Base-by-base conservation (phyloP, 1,140 invertebrate species). In the Bombus confusus region DNA sequence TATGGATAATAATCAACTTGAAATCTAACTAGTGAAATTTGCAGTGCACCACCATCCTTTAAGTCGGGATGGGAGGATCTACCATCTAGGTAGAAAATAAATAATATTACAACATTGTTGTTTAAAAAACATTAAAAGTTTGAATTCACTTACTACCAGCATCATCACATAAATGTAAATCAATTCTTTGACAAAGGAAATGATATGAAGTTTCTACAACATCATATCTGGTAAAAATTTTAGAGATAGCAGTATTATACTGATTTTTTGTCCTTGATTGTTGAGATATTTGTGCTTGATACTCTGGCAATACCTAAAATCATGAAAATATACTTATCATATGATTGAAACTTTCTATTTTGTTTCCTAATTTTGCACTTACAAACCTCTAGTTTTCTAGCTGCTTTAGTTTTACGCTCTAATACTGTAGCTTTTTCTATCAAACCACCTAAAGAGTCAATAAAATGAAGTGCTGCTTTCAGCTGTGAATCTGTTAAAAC, bases 171-270 rank as follows among this genome's bases (percentile, higher is more conserved):
- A 99, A 96, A 96, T 99, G 99, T 68, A 99, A 96, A 95, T 99
- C 98, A 92, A 99, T 98, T 92, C 98, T 97, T 77, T 98, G 97
- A 85, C 98, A 98, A 82, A 99, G 96, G 93, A 99, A 97, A 95
- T 99, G 99, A 96, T 99, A 99, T 1, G 99, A 99, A 0, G 99
- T 99, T 96, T 99, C 99, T 12, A 98, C 95, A 47, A 99, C 98
- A 96, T 99, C 99, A 95, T 98, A 98, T 83, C 96, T 96, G 34
- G 97, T 96, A 95, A 99, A 99, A 92, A 98, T 96, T 91, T 96
- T 96, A 57, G 96, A 96, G 47, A 96, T 95, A 68, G 95, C 93
- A 75, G 95, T 95, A 80, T 93, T 94, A 69, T 78, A 92, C 72
- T 93, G 85, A 86, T 80, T 93, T 91, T 95, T 95, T 69, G 93